phyloP scores from a whole-genome alignment of 64 coral and sea anemone genomes.

The Pocillopora verrucosa region DNA sequence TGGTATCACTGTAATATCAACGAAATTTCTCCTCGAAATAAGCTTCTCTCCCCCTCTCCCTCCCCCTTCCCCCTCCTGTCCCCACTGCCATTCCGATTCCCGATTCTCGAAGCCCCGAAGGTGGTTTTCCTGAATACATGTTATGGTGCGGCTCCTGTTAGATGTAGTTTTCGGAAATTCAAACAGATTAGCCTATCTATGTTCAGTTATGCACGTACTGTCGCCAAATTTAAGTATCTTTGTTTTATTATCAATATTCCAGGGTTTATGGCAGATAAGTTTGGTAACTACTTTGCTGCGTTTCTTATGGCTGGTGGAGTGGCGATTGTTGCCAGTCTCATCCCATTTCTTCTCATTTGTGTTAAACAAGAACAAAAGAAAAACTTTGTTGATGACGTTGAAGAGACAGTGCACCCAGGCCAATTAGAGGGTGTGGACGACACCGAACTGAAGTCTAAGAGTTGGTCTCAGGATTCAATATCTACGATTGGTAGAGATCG shows the following conservation, averaged over 20 bases:
- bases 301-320: conserved; percentile 27
- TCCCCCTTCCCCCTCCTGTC: neutral
- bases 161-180: too few species aligned
- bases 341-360: neutral
- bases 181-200: neutral
- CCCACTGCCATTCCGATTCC: neutral
- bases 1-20: neutral
- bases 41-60: neutral
- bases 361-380: neutral
- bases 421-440: too few species aligned
- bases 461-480: too few species aligned
- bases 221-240: neutral
- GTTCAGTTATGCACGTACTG: neutral
- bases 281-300: conserved; percentile 19
- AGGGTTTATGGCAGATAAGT: conserved; percentile 21
- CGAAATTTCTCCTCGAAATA: neutral
- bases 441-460: too few species aligned
- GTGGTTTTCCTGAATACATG: too few species aligned
- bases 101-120: too few species aligned
- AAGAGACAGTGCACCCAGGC: neutral
- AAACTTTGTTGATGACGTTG: neutral
- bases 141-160: too few species aligned
- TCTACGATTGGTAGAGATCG: too few species aligned
- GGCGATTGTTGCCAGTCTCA: neutral
- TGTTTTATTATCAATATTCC: neutral